These are phyloP conservation scores for Cephalopachus bancanus DNA, from an alignment of 2,797 vertebrate species.

Conservation along the genomic window DNA sequence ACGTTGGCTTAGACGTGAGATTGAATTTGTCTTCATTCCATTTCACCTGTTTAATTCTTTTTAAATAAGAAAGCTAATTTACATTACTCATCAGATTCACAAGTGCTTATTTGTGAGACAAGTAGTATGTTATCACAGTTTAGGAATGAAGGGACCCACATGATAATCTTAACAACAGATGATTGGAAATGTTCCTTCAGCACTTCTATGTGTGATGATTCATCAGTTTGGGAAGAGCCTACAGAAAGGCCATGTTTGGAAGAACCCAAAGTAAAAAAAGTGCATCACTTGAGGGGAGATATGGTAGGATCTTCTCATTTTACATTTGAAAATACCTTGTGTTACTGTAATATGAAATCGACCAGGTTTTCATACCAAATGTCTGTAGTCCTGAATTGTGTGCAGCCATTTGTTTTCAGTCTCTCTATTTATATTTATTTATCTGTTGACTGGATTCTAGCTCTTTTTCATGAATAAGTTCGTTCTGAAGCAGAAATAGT, in stretches of 20 bases:
- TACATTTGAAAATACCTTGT: neutral
- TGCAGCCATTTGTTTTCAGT: neutral
- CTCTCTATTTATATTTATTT: neutral
- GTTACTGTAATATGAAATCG: neutral
- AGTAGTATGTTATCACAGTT: neutral
- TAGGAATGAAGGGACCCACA: neutral
- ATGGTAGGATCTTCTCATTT: neutral
- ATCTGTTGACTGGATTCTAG: neutral
- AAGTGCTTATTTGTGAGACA: neutral
- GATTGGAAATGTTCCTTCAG: neutral
- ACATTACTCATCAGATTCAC: neutral
- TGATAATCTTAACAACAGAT: neutral
- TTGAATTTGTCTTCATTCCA: neutral
- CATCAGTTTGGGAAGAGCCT: neutral
- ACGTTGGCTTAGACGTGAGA: neutral
- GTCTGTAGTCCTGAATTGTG: neutral
- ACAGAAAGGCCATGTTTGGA: neutral
- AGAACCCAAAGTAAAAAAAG: neutral
- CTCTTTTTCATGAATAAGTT: neutral
- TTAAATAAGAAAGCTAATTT: conserved; percentile 44
- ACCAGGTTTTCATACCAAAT: neutral
- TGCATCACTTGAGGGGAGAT: neutral
- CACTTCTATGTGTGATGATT: neutral
- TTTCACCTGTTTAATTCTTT: conserved; percentile 11
- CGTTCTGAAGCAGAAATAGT: neutral